phyloP scores from a whole-genome alignment of 2,797 vertebrate genomes.

The Pelochelys cantorii region DNA sequence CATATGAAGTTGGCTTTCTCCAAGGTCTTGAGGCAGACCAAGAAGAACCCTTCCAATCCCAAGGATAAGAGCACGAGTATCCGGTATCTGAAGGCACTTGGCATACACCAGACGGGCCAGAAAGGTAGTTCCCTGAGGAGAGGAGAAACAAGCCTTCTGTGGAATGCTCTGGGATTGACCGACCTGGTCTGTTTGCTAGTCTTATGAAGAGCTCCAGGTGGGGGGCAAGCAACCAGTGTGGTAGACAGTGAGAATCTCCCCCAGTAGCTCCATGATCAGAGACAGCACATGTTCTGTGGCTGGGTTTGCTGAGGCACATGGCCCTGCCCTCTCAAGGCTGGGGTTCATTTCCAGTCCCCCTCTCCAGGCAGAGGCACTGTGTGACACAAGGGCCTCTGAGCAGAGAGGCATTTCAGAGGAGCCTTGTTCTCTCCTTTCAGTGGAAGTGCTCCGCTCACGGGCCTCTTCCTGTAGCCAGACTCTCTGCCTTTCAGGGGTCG shows the following conservation, averaged over 20 bases:
- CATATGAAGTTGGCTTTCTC: conserved; percentile 98
- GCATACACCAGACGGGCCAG: conserved; percentile 93
- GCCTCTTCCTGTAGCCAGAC: background rate
- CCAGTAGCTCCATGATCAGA: background rate
- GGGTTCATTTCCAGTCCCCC: background rate
- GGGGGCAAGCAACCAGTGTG: background rate
- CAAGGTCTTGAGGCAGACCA: conserved; percentile 95
- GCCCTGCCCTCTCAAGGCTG: background rate
- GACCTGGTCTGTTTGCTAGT: background rate
- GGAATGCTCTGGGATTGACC: background rate
- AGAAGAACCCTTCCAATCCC: conserved; percentile 96
- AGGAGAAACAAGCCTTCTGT: background rate
- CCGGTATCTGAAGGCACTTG: conserved; percentile 92
- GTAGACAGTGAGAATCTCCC: background rate
- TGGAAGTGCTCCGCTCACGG: background rate
- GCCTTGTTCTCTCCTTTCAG: background rate
- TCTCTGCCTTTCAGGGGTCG: background rate
- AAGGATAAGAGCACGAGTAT: conserved; percentile 99
- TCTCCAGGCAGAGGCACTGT: background rate
- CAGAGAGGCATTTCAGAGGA: conserved; percentile 24
- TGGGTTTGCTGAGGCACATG: background rate
- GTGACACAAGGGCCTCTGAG: background rate
- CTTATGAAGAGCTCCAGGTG: conserved; percentile 28
- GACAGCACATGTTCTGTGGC: background rate
- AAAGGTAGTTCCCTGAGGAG: conserved; percentile 86